Conservation (phyloP, 1,140 invertebrate genomes). For the Leucophenga varia region DNA sequence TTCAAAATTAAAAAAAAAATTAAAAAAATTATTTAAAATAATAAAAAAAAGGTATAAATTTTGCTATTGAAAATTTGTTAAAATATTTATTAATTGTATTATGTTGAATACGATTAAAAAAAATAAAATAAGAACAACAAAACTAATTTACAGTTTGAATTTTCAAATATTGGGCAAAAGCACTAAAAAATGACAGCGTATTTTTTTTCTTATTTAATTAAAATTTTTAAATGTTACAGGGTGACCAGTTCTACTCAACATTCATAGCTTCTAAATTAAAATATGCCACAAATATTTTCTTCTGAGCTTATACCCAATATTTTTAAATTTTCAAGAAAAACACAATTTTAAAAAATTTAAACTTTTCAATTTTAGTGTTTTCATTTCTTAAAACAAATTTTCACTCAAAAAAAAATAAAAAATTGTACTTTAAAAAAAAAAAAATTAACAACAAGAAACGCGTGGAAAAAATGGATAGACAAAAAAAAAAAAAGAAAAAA, state of each 20-base stretch:
- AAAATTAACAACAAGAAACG: constrained; percentile 27
- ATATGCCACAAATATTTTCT: background rate
- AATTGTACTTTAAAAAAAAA: constrained; percentile 41
- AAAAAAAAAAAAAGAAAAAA: constrained; percentile 30
- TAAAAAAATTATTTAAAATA: constrained; percentile 12
- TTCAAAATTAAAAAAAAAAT: constrained; percentile 34
- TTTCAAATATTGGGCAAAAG: too few relatives aligned
- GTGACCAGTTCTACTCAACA: too few relatives aligned
- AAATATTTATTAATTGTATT: constrained; percentile 18
- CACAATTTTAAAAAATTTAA: background rate
- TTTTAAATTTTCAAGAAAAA: constrained; percentile 1
- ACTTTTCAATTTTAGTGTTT: constrained; percentile 1
- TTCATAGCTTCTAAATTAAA: background rate
- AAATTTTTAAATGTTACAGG: background rate
- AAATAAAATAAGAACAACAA: constrained; percentile 11
- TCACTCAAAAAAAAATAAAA: constrained; percentile 18
- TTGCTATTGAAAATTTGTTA: constrained; percentile 16
- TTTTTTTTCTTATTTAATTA: background rate
- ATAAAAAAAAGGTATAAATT: constrained; percentile 8
- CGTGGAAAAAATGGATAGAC: constrained; percentile 34
- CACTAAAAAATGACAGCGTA: too few relatives aligned
- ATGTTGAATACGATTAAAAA: constrained; percentile 8
- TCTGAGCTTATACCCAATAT: constrained; percentile 1
- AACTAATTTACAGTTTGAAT: too few relatives aligned
- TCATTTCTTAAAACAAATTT: constrained; percentile 1